Conservation (phyloP, 1,140 invertebrate genomes). For the Ceratosolen fusciceps region DNA sequence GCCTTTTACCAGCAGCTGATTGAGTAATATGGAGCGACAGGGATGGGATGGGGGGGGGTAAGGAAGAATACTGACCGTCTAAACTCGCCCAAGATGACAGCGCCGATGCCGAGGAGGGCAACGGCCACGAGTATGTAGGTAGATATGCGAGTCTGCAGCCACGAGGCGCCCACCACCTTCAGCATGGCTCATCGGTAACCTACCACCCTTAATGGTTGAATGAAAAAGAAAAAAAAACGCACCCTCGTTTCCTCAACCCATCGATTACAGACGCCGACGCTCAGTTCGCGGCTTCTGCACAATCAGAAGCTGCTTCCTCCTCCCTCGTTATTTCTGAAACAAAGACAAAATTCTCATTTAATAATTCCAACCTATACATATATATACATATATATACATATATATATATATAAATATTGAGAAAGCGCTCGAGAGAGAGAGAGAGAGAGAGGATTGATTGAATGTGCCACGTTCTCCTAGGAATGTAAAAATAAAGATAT, state of each 20-base stretch:
- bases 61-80: conserved; percentile 71
- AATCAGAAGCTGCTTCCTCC: conserved; percentile 47
- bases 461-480: too few species aligned
- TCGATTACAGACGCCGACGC: conserved; percentile 64
- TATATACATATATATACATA: too few species aligned
- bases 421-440: too few species aligned
- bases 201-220: conserved; percentile 47
- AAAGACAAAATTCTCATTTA: too few species aligned
- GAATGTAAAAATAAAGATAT: too few species aligned
- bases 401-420: too few species aligned
- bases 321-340: conserved; percentile 40
- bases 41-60: too few species aligned
- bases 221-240: conserved; percentile 57
- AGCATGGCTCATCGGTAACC: conserved; percentile 73
- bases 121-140: conserved; percentile 79
- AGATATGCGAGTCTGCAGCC: conserved; percentile 81
- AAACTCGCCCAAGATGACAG: conserved; percentile 78
- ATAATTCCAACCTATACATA: too few species aligned
- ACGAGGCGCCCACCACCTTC: conserved; percentile 84
- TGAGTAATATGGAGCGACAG: too few species aligned
- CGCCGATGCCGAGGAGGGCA: conserved; percentile 77
- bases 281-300: conserved; percentile 53
- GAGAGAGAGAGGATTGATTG: too few species aligned
- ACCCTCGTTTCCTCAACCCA: conserved; percentile 68
- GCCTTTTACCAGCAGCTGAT: too few species aligned